phyloP scores from a whole-genome alignment of 2,113 vertebrate species.

The Nyctereutes procyonoides region DNA sequence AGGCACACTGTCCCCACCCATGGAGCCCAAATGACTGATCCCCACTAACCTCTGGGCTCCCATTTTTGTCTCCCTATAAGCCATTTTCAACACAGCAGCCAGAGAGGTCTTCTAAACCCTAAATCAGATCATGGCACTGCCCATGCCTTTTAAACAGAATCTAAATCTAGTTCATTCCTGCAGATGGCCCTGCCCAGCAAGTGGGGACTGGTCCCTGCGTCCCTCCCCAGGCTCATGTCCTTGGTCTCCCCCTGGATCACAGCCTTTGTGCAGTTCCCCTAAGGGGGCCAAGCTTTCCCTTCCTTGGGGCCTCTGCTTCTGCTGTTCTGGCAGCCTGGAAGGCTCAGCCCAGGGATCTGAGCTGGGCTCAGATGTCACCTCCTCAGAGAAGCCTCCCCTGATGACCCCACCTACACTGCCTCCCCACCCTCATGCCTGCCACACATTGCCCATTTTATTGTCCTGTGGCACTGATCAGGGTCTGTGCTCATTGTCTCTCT shows the following conservation, averaged over 20 bases:
- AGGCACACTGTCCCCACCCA: rapidly evolving
- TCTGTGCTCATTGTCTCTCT: background rate
- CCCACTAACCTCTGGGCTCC: background rate
- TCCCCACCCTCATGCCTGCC: background rate
- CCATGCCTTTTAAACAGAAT: rapidly evolving
- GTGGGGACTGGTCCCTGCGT: too few relatives aligned
- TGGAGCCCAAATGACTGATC: background rate
- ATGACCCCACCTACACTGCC: too few relatives aligned
- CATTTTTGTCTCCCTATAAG: rapidly evolving
- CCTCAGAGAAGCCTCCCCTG: background rate
- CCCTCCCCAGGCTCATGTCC: rapidly evolving
- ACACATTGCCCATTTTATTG: background rate
- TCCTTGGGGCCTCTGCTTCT: background rate
- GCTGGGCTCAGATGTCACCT: background rate
- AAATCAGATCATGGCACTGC: rapidly evolving
- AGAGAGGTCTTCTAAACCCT: background rate
- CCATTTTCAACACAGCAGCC: background rate
- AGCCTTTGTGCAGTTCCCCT: background rate
- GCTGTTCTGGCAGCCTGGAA: background rate
- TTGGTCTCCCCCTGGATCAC: background rate
- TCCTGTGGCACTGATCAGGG: background rate
- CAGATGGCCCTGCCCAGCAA: rapidly evolving
- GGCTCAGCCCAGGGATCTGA: background rate
- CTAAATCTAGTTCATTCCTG: rapidly evolving
- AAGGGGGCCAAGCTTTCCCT: background rate